Evolutionary conservation across 2,888 invertebrate genomes (phyloP), one percentile per base, ranked within the genome.

Genomic region (Alloscopus bannaensis): DNA sequence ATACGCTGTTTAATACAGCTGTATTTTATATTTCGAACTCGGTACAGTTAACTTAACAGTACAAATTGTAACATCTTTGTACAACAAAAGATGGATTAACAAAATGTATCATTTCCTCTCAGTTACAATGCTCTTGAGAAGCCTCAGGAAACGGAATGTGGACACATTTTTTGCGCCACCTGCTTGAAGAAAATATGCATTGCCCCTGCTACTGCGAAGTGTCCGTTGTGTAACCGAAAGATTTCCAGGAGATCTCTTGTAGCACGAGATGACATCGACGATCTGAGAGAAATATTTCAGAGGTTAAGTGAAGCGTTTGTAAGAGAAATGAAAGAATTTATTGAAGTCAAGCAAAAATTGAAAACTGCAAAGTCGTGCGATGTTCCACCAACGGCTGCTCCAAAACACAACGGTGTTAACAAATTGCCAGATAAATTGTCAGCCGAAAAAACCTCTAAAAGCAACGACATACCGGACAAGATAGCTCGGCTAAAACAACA

Each of bases 151-250:
- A 50, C 71, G 4, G 29, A 79, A n/a, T 84, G 84, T 57, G 81
- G 83, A 2, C 84, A 84, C 24, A 29, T 83, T 1, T 83, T 82
- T 40, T 84, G 84, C 60, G n/a, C 31, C 0, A 8, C 22, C 2
- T 84, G 84, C 20, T 52, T 76, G 11, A 68, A 72, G 26, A 36
- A 42, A 40, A 26, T 80, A 3, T 47, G 42, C 24, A 52, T 0
- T 13, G 36, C 50, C 13, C 36, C n/a, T 28, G 8, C n/a, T 29
- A 11, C 18, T n/a, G 11, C 57, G 1, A n/a, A 22, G 1, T 84
- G 84, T 62, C 84, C 84, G 18, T 6, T 68, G 1, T 84, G 84
- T 62, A 81, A 73, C n/a, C n/a, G 3, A 20, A 72, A 57, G 11
- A 64, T 79, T 11, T 11, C 47, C n/a, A 28, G 70, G 22, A n/a